Evolutionary conservation across 2,888 invertebrate genomes (phyloP).

Genomic region (Meiosimyza platycephala): DNA sequence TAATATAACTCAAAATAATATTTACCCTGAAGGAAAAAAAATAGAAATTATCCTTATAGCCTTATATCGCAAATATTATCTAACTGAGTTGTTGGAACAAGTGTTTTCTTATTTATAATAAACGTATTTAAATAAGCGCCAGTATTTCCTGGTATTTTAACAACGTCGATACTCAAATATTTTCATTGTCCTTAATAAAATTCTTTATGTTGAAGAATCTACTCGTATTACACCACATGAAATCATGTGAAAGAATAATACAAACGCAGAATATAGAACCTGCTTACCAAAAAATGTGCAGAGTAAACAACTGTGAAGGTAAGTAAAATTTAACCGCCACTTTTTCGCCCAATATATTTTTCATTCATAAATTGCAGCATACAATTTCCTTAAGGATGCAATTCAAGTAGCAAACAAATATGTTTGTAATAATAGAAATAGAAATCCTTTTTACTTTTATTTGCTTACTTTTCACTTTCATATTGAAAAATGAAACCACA

Average conservation of each 20-base stretch:
- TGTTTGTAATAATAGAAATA: background rate
- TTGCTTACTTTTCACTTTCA: conserved; percentile 55
- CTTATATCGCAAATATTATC: too few species aligned
- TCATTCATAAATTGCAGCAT: conserved; percentile 17
- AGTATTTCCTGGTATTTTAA: too few species aligned
- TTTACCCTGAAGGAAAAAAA: too few species aligned
- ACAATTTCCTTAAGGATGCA: background rate
- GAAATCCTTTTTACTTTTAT: conserved; percentile 7
- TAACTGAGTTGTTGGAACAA: too few species aligned
- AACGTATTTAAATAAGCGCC: too few species aligned
- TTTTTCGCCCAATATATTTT: background rate
- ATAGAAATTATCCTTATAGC: too few species aligned
- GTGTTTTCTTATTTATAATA: too few species aligned
- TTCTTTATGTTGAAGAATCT: conserved; percentile 15
- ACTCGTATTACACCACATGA: conserved; percentile 44
- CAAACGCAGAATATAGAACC: conserved; percentile 33
- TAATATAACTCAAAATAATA: too few species aligned
- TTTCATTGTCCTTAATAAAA: background rate
- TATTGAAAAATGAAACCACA: conserved; percentile 59
- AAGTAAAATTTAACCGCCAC: background rate
- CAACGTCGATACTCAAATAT: conserved; percentile 2
- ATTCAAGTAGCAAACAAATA: conserved; percentile 21
- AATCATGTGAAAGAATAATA: conserved; percentile 44
- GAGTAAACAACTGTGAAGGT: conserved; percentile 1
- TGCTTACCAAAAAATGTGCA: conserved; percentile 39